Evolutionary conservation across 1,140 invertebrate species (phyloP), one percentile per base, ranked within the genome.

Genomic region (Caerostris darwini): DNA sequence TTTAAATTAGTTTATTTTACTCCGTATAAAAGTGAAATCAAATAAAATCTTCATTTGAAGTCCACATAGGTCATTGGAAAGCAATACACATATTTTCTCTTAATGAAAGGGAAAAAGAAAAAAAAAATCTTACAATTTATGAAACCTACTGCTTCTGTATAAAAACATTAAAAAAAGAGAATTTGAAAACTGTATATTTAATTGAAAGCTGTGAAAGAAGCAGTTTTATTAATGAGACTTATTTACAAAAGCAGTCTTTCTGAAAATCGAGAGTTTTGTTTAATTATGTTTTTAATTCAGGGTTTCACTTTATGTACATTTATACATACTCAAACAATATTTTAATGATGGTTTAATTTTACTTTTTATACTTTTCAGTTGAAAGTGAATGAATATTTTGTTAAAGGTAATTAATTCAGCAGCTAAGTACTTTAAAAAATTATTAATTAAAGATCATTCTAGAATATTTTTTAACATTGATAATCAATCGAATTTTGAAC

Each of bases 1-100:
- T 67, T n/a, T 67, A 67, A 67, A 67, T 67, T 67, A 67, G 61
- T 67, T 67, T 67, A n/a, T 67, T 67, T 67, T 67, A 17, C 10
- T 4, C 7, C 12, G 53, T 10, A 53, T 34, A 77, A 77, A 67
- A 77, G 71, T 12, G 50, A 7, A 53, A 77, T 77, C 8, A 77
- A 50, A 50, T 50, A 50, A 77, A 77, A 50, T 77, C 34, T 53
- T 77, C 34, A 53, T 77, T 50, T 87, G 59, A 64, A 6, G 7
- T 12, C 34, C 7, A 10, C 19, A 12, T 34, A 50, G 3, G 2
- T 53, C 8, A 7, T 12, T 77, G 10, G 10, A 53, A 50, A 77
- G 50, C 3, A 77, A 77, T 53, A 53, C 3, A 14, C 14, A 17
- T 77, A 77, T 77, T 10, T 77, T 10, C 34, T 50, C 53, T 77